phyloP scores from a whole-genome alignment of 2,113 vertebrate genomes.

The Myiopsitta monachus region DNA sequence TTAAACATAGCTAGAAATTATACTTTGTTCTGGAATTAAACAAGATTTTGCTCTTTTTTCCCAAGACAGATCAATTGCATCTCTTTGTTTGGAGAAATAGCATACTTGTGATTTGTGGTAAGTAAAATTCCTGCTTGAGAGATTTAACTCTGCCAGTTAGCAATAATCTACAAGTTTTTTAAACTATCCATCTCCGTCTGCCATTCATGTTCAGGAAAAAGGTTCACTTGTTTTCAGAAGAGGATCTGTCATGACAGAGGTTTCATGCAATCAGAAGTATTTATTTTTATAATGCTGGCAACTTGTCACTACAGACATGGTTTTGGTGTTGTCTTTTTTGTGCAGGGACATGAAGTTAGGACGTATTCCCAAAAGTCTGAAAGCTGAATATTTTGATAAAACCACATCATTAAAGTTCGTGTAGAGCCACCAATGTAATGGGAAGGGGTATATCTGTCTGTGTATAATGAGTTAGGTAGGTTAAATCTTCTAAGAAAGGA shows the following conservation, averaged over 20 bases:
- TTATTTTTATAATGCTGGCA: neutral
- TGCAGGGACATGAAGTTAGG: neutral
- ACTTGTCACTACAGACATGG: neutral
- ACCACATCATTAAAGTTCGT: neutral
- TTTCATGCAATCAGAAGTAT: neutral
- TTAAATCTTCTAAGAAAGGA: conserved; percentile 38
- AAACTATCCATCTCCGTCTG: neutral
- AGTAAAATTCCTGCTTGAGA: neutral
- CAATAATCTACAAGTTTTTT: neutral
- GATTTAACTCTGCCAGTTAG: neutral
- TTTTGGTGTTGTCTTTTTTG: neutral
- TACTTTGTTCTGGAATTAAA: neutral
- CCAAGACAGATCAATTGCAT: neutral
- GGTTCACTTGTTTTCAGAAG: neutral
- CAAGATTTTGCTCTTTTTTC: neutral
- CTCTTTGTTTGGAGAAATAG: neutral
- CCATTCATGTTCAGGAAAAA: neutral
- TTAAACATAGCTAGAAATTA: neutral
- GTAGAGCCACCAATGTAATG: neutral
- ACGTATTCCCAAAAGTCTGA: neutral
- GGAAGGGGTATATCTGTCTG: neutral
- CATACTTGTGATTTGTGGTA: neutral
- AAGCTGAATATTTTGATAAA: conserved; percentile 16
- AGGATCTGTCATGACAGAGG: neutral
- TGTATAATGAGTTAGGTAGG: neutral